Conservation (phyloP, 2,888 invertebrate species). For the Hypena proboscidalis region DNA sequence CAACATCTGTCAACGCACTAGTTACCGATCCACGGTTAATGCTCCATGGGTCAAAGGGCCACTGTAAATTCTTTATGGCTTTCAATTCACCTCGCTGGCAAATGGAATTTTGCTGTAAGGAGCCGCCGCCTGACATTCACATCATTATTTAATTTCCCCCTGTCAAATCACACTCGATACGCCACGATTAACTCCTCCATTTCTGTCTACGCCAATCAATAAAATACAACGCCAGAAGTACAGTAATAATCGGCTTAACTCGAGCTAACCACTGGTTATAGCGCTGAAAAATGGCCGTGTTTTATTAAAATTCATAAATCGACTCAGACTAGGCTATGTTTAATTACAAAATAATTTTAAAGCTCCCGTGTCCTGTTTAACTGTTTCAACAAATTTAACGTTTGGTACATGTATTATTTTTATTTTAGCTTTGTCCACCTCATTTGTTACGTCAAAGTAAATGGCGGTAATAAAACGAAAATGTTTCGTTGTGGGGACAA, state of each 20-base stretch:
- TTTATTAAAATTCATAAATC: conserved; percentile 1
- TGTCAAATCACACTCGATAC: conserved; percentile 24
- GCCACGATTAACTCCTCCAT: neutral
- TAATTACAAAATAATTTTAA: neutral
- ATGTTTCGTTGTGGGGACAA: conserved; percentile 8
- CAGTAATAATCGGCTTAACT: neutral
- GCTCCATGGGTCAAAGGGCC: conserved; percentile 47
- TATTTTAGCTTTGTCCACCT: conserved; percentile 8
- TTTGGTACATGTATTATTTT: neutral
- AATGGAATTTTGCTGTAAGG: conserved; percentile 66
- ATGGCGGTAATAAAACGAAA: conserved; percentile 5
- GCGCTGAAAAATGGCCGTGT: neutral
- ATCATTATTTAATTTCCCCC: conserved; percentile 32
- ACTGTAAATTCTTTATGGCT: conserved; percentile 57
- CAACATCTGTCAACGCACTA: conserved; percentile 51
- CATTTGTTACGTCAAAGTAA: conserved; percentile 20
- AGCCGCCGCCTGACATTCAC: conserved; percentile 37
- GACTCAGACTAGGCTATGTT: neutral
- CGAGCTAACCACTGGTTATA: neutral
- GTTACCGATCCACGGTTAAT: conserved; percentile 50
- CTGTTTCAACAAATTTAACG: neutral
- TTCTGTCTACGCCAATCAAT: conserved; percentile 1
- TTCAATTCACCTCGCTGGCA: conserved; percentile 53
- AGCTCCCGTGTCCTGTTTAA: neutral
- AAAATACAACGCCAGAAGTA: neutral